Percentiles rank a stretch among this genome's conserved stretches.
Evolutionary conservation across 2,113 vertebrate species (phyloP).

Genomic region (Chamaetylas fuelleborni): DNA sequence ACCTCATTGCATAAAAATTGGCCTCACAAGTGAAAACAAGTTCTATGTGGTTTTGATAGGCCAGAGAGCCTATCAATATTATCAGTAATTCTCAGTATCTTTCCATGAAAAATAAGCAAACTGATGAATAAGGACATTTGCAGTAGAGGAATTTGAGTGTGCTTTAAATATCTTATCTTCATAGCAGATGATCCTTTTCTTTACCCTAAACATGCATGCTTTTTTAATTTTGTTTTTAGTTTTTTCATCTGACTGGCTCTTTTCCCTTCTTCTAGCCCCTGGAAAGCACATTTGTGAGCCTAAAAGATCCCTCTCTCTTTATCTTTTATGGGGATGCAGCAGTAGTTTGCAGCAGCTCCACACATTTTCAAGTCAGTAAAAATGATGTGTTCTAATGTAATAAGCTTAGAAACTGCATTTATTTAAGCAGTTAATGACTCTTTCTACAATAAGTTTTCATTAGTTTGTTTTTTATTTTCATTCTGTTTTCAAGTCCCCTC

Average conservation of each 20-base stretch:
- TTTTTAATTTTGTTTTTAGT: not conserved
- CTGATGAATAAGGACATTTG: not conserved
- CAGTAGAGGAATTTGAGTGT: not conserved
- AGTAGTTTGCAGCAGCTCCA: not conserved
- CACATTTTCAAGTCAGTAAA: constrained; percentile 17
- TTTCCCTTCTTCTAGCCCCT: not conserved
- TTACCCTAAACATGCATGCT: not conserved
- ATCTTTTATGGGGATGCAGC: constrained; percentile 5
- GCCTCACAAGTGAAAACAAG: not conserved
- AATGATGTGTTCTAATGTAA: not conserved
- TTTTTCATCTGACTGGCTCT: not conserved
- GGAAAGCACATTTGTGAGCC: not conserved
- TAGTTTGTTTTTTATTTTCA: constrained; percentile 34
- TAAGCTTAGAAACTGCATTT: constrained; percentile 38
- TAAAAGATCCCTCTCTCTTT: not conserved
- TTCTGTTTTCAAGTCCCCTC: not conserved
- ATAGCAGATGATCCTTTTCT: not conserved
- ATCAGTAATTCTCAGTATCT: not conserved
- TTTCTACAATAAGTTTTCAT: constrained; percentile 28
- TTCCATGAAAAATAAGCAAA: not conserved
- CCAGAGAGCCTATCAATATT: not conserved
- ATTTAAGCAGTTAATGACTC: constrained; percentile 29
- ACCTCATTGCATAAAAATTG: not conserved
- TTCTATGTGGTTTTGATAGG: not conserved
- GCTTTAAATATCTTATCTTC: not conserved